Base-by-base conservation (phyloP, 2,888 invertebrate genomes). In the Oscheius sp. region DNA sequence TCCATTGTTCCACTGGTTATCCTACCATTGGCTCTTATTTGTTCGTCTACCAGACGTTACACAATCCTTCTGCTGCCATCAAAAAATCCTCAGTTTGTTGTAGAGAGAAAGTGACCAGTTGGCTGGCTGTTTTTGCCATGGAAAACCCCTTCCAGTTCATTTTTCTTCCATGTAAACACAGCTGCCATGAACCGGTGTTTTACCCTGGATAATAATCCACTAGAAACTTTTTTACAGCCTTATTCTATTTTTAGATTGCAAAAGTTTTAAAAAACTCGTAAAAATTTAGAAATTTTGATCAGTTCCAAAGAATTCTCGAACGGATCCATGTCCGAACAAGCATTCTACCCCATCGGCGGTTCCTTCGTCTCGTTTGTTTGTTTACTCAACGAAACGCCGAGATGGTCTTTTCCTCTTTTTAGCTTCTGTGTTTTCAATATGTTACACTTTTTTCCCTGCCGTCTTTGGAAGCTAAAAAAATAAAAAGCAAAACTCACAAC, bases 281-380 rank as follows among this genome's bases (percentile, higher is more conserved):
- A n/a, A n/a, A n/a, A n/a, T n/a, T n/a, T n/a, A n/a, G n/a, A n/a
- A n/a, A n/a, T n/a, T n/a, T n/a, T n/a, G n/a, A n/a, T n/a, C n/a
- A n/a, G n/a, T n/a, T n/a, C n/a, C n/a, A n/a, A n/a, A 18, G 6
- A 7, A 5, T 49, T 16, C 16, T 13, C 6, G 13, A 13, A 49
- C n/a, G 18, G 49, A 49, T n/a, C 49, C 18, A 16, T 49, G 49
- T 49, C n/a, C 49, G 49, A 49, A 13, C n/a, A 49, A n/a, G 49
- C 49, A n/a, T 49, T 3, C 18, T 43, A 49, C 49, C 49, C 49
- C 49, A 5, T 3, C 6, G 49, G 16, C 49, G 49, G 18, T 13
- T 49, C 49, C 49, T 49, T 49, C n/a, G 49, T 5, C 25, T 21
- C 25, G 55, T 55, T 52, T 55, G 55, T 55, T 55, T 55, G 55